Evolutionary conservation across 2,797 vertebrate species (phyloP).

Genomic region (Trachops cirrhosus): DNA sequence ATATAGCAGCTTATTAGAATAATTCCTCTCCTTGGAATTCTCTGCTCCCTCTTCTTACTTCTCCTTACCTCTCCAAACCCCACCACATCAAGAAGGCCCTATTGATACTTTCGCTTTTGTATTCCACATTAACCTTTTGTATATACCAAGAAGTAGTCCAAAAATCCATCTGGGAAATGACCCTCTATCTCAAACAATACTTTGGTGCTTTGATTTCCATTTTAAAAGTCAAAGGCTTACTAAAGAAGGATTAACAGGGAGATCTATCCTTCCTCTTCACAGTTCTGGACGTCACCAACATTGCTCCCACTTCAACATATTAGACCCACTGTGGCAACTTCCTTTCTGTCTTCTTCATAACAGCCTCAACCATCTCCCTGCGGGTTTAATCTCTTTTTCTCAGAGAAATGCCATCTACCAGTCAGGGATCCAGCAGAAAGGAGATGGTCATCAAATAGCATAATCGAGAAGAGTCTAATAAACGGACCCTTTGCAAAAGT

Average conservation of each 20-base stretch:
- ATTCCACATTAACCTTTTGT: background rate
- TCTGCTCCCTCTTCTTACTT: background rate
- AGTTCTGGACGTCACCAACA: background rate
- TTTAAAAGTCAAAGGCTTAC: background rate
- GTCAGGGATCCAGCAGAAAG: background rate
- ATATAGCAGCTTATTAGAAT: background rate
- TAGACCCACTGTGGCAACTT: background rate
- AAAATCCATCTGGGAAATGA: slow-evolving; percentile 16
- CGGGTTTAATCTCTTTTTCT: background rate
- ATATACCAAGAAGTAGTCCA: background rate
- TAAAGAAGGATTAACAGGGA: background rate
- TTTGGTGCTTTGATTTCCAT: background rate
- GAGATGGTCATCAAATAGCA: background rate
- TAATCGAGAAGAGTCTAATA: background rate
- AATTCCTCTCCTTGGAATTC: background rate
- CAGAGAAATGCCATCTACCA: background rate
- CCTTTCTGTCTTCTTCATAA: background rate
- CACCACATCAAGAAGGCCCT: background rate
- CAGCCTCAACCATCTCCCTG: background rate
- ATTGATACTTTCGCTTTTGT: background rate
- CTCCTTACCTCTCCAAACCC: background rate
- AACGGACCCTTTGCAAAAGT: background rate
- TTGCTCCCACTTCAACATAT: background rate
- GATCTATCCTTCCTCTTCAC: background rate
- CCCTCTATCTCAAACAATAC: background rate